Evolutionary conservation across 2,797 vertebrate species (phyloP).

Genomic region (Enteromius radiatus): DNA sequence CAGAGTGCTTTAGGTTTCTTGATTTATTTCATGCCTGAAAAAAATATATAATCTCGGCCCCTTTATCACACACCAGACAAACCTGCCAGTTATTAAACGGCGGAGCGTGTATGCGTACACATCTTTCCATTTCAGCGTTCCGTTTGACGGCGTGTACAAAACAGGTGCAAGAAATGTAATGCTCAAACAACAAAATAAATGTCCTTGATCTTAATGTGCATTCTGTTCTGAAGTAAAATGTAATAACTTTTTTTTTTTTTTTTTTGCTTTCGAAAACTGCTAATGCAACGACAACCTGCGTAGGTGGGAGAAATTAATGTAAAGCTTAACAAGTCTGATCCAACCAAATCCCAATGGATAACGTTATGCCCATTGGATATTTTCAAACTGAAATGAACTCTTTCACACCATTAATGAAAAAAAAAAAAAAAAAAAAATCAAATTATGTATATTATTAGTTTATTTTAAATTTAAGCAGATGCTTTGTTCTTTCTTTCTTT

Average conservation of each 20-base stretch:
- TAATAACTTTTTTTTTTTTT: not conserved
- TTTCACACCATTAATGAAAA: not conserved
- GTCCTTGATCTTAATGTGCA: constrained; percentile 15
- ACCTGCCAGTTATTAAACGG: not conserved
- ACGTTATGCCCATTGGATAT: constrained; percentile 7
- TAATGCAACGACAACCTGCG: not conserved
- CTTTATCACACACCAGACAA: not conserved
- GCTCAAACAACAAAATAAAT: not conserved
- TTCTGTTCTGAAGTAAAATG: not conserved
- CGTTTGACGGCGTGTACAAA: not conserved
- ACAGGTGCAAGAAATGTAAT: not conserved
- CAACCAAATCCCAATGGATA: not conserved
- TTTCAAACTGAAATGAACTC: not conserved
- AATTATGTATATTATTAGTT: not conserved
- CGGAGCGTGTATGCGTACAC: too few species aligned
- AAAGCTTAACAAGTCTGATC: not conserved
- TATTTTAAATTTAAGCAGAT: not conserved
- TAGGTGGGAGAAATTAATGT: constrained; percentile 4
- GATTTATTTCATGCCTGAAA: not conserved
- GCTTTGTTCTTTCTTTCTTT: not conserved
- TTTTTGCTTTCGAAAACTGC: not conserved
- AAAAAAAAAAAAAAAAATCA: not conserved
- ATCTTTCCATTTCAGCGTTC: not conserved
- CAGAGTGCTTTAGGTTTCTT: not conserved
- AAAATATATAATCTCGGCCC: not conserved